A percentile compares a stretch with the other conserved stretches of the same genome.
Conservation (phyloP, 2,888 invertebrate genomes). For the Adelognathus sp. region DNA sequence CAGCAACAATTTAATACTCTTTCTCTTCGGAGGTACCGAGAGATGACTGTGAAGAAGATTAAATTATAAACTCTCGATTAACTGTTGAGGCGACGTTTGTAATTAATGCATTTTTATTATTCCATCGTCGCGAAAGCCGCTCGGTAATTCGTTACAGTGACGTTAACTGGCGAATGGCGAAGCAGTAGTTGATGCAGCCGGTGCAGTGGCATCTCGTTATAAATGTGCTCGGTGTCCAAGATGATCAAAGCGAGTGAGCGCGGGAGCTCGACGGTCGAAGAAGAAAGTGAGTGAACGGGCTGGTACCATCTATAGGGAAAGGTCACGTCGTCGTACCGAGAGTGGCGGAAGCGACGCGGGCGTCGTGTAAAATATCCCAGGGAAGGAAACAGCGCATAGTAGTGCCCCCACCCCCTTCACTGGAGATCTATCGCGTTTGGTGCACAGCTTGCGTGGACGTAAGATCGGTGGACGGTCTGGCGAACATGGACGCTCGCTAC, state of each 20-base stretch:
- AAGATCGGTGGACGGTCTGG: slow-evolving; percentile 63
- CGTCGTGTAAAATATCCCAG: slow-evolving; percentile 46
- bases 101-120: slow-evolving; percentile 16
- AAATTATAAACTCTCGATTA: slow-evolving; percentile 11
- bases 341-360: slow-evolving; percentile 51
- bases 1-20: background rate
- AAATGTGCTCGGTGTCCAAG: slow-evolving; percentile 60
- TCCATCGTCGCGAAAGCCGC: slow-evolving; percentile 6
- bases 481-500: slow-evolving; percentile 44
- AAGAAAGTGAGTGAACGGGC: slow-evolving; percentile 41
- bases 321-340: slow-evolving; percentile 55
- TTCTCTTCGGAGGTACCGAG: background rate
- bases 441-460: slow-evolving; percentile 65
- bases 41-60: background rate
- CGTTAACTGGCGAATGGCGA: slow-evolving; percentile 56
- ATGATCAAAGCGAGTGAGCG: slow-evolving; percentile 59
- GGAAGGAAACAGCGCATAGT: slow-evolving; percentile 24
- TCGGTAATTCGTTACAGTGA: slow-evolving; percentile 55
- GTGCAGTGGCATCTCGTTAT: slow-evolving; percentile 51
- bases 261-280: slow-evolving; percentile 29
- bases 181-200: slow-evolving; percentile 49
- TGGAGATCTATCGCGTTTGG: slow-evolving; percentile 61
- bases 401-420: slow-evolving; percentile 23
- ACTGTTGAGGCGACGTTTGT: slow-evolving; percentile 3
- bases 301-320: slow-evolving; percentile 58